Evolutionary conservation across 2,797 vertebrate genomes (phyloP).

Genomic region (Pipistrellus pygmaeus): DNA sequence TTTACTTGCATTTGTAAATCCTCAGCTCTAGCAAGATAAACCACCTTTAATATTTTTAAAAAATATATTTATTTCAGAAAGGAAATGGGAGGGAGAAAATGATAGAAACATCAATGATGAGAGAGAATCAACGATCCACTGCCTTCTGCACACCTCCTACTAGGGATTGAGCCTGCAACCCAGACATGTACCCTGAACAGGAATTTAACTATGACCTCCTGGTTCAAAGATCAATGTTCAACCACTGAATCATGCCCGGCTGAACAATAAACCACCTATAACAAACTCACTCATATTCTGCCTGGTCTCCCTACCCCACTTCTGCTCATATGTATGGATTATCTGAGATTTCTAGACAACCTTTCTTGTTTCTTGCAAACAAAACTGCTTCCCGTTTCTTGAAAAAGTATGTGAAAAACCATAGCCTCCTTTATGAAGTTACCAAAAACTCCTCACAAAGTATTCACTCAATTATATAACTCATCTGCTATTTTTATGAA

Average conservation of each 20-base stretch:
- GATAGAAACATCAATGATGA: too few relatives aligned
- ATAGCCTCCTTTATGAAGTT: not conserved
- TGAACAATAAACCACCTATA: not conserved
- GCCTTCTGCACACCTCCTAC: too few relatives aligned
- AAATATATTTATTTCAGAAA: too few relatives aligned
- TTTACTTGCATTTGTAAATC: not conserved
- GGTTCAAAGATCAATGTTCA: too few relatives aligned
- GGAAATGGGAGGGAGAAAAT: too few relatives aligned
- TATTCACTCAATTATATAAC: not conserved
- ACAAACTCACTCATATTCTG: not conserved
- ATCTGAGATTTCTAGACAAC: not conserved
- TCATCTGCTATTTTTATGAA: constrained; percentile 21
- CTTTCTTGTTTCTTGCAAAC: not conserved
- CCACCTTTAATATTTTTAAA: not conserved
- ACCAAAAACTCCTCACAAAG: not conserved
- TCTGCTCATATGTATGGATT: not conserved
- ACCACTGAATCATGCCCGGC: too few relatives aligned
- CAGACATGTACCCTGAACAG: too few relatives aligned
- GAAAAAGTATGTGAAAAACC: not conserved
- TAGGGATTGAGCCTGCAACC: too few relatives aligned
- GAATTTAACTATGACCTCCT: too few relatives aligned
- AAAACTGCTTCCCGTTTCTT: not conserved
- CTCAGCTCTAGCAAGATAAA: not conserved
- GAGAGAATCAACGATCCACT: too few relatives aligned
- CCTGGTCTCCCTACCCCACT: not conserved